Conservation (phyloP, 2,113 vertebrate genomes). For the Nematolebias whitei region DNA sequence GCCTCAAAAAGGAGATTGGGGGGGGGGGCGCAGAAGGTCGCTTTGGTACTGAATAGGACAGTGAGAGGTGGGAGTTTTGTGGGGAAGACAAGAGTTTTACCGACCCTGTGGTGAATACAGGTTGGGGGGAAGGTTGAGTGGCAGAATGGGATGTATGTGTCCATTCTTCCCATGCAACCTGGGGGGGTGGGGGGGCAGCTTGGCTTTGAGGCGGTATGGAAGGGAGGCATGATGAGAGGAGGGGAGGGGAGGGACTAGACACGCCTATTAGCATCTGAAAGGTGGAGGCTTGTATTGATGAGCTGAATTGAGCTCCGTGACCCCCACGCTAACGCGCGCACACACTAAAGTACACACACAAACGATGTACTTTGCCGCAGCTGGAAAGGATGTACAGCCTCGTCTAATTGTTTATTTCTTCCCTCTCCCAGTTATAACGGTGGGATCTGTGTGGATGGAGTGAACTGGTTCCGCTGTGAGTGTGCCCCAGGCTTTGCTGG, state of each 20-base stretch:
- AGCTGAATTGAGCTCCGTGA: constrained; percentile 63
- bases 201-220: constrained; percentile 63
- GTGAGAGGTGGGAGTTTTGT: constrained; percentile 53
- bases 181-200: constrained; percentile 59
- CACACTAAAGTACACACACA: constrained; percentile 28
- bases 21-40: constrained; percentile 32
- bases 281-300: constrained; percentile 77
- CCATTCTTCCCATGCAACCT: constrained; percentile 76
- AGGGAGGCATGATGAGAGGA: constrained; percentile 65
- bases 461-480: constrained; percentile 97
- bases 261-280: constrained; percentile 80
- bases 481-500: constrained; percentile 94
- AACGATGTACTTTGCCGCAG: constrained; percentile 57
- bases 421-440: constrained; percentile 89
- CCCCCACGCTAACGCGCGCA: constrained; percentile 18
- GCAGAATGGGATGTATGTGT: constrained; percentile 26
- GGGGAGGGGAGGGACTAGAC: constrained; percentile 64
- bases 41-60: constrained; percentile 53
- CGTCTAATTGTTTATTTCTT: constrained; percentile 34
- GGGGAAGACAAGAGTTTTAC: constrained; percentile 54
- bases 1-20: too few species aligned
- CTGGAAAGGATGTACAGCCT: constrained; percentile 53
- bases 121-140: constrained; percentile 54
- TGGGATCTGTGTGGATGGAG: constrained; percentile 90
- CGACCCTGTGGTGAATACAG: constrained; percentile 66